A percentile compares a stretch with the other conserved stretches of the same genome.
Evolutionary conservation across 1,140 invertebrate genomes (phyloP).

Genomic region (Procambarus virginalis): DNA sequence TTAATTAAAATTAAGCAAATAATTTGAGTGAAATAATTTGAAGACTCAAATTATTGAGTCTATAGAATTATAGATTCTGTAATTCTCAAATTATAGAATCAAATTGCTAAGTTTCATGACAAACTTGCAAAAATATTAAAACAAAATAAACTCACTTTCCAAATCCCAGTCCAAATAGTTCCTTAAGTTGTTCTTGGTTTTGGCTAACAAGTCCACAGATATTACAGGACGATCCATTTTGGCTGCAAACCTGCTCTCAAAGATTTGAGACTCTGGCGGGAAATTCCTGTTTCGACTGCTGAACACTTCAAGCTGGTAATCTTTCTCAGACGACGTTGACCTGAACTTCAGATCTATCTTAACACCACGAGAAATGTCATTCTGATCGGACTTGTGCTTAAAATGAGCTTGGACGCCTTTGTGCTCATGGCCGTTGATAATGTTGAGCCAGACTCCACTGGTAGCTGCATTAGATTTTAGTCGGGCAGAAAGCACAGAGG

Average conservation of each 20-base stretch:
- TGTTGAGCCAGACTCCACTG: background rate
- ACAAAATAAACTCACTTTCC: background rate
- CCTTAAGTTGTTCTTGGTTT: background rate
- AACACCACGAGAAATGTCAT: background rate
- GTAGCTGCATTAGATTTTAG: background rate
- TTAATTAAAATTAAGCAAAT: too few relatives aligned
- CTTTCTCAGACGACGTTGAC: background rate
- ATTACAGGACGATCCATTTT: background rate
- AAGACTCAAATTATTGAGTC: background rate
- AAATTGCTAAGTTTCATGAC: background rate
- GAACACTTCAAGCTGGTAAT: background rate
- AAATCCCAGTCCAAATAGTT: background rate
- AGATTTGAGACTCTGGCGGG: background rate
- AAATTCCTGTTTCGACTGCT: background rate
- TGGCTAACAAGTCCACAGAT: background rate
- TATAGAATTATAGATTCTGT: background rate
- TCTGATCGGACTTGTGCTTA: background rate
- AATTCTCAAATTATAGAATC: background rate
- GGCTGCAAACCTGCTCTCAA: background rate
- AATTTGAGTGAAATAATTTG: background rate
- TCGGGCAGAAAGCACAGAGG: background rate
- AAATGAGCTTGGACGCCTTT: constrained; percentile 11
- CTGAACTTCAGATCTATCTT: background rate
- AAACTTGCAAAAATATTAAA: background rate
- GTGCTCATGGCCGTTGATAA: background rate